Base-by-base conservation (phyloP, 2,797 vertebrate species). In the Xenopus petersii region DNA sequence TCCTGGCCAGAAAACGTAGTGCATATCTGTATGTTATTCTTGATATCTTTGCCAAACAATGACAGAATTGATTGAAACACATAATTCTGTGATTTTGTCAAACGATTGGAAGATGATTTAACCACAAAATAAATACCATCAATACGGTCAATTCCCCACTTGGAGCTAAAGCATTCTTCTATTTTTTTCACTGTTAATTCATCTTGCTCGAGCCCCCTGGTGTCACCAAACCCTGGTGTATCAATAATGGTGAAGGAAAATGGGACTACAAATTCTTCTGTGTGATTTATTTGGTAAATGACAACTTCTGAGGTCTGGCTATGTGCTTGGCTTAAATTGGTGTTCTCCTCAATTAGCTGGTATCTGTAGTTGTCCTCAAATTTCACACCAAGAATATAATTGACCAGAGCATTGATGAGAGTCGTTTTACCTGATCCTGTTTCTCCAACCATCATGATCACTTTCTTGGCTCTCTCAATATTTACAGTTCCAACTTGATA, bases 141-240 rank as follows among this genome's bases (percentile, higher is more conserved):
- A 1, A 80, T 61, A 5, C 64, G 70, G 24, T 72, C 64, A 5
- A 12, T 16, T 1, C 65, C 69, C 4, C 49, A 48, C 10, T 16
- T 58, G 12, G 42, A 24, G 15, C 54, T 61, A 24, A 79, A 79
- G 62, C 67, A 73, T 15, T 66, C 9, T 36, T 68, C 80, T 47
- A 56, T 16, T 17, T 56, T 16, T 17, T 56, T 16, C n/a, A 56
- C 54, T 17, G 54, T 56, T 5, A 16, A 2, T 17, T 17, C 15
- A 13, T 56, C 54, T 56, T 56, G 54, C 15, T 56, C 54, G 3
- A 56, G 54, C 7, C 54, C 54, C 7, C 46, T 56, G 1, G 75
- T 73, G 17, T 82, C 73, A 24, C 78, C 75, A 67, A 80, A 86
- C 51, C 81, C 83, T 42, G 84, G 85, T 5, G 80, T 84, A 71